Evolutionary conservation across 2,113 vertebrate species (phyloP).

Genomic region (Tupaia tana): DNA sequence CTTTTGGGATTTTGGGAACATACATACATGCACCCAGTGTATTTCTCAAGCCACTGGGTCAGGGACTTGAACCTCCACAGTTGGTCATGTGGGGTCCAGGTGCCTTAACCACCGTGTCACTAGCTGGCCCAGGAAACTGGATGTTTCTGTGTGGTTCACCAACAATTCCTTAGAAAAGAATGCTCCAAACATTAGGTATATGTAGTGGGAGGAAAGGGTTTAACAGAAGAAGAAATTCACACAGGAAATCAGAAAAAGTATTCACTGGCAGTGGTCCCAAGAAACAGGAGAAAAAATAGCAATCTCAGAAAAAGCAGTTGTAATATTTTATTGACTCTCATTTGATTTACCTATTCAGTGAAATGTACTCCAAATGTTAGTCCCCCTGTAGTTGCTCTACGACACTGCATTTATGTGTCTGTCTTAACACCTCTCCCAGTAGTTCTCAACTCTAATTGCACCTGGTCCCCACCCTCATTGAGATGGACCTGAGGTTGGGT

Average conservation of each 20-base stretch:
- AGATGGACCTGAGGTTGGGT: neutral
- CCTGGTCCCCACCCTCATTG: neutral
- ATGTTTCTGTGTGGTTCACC: neutral
- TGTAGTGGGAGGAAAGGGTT: neutral
- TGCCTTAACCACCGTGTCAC: no score
- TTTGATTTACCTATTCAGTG: neutral
- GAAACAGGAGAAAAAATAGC: neutral
- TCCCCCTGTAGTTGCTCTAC: neutral
- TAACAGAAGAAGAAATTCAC: neutral
- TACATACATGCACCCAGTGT: no score
- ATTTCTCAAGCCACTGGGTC: no score
- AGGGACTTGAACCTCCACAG: no score
- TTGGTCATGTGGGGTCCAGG: no score
- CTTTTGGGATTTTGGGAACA: no score
- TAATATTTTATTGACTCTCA: neutral
- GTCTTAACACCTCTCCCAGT: neutral
- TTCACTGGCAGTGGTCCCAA: neutral
- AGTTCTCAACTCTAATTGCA: neutral
- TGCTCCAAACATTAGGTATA: neutral
- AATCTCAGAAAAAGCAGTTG: neutral
- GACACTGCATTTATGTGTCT: neutral
- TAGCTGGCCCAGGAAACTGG: neutral
- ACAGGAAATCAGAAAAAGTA: neutral
- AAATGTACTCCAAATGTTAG: neutral
- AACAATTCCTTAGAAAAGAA: neutral